Base-by-base conservation (phyloP, 2,113 vertebrate genomes). In the Halichoerus grypus region DNA sequence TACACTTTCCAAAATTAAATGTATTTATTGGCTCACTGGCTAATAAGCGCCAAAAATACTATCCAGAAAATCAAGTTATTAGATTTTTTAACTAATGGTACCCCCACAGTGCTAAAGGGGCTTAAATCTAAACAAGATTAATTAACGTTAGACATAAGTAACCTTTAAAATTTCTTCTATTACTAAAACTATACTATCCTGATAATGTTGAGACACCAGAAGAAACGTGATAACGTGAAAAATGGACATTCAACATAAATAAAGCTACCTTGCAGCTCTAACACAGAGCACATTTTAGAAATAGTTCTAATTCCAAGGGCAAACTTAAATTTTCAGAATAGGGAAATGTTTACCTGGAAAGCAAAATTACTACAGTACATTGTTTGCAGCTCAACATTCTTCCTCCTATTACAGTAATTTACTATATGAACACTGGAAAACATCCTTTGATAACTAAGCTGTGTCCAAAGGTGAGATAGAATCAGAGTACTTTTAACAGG, bases 311-410 rank as follows among this genome's bases (percentile, higher is more conserved):
- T 79, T 82, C 6, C 28, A 88, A 59, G 21, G 26, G 31, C 16
- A 94, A 92, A 94, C 2, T 61, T 91, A 51, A 86, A 69, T 36
- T 59, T 63, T 53, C 82, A 97, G 21, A 90, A 7, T 81, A 96
- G 8, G 42, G 92, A 92, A 82, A 94, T 26, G 42, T 80, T 91
- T 19, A 85, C 1, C 61, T 92, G 15, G 13, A 79, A 76, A 97
- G 31, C 55, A 96, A 95, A 96, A 90, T 94, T 26, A 86, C 15
- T 85, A 7, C 49, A 94, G 89, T 53, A 87, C 31, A 33, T 11
- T 74, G 24, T 86, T 63, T 85, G 16, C 10, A 5, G 88, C 26
- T 76, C 72, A 69, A 86, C 1, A 94, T 82, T 82, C 31, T 81
- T 87, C 72, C 57, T 39, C 12, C 4, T 76, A 39, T 42, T 74